phyloP scores from a whole-genome alignment of 2,888 invertebrate genomes.

The Caenorhabditis zanzibari region DNA sequence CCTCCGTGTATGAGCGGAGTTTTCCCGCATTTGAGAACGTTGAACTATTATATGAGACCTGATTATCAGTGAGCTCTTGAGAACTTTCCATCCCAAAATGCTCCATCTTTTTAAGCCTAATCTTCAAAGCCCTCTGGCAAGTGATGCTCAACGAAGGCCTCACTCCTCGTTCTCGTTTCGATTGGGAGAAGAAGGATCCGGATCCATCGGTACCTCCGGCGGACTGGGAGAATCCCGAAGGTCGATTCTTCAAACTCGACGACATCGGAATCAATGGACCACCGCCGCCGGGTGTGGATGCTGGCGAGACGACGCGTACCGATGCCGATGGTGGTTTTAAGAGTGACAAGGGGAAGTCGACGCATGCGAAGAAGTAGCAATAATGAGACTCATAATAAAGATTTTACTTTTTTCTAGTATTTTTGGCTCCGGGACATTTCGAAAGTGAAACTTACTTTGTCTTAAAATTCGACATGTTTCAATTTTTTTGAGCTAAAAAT shows the following conservation, averaged over 20 bases:
- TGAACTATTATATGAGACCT: slow-evolving; percentile 74
- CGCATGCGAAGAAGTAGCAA: slow-evolving; percentile 1
- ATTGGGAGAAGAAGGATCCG: slow-evolving; percentile 56
- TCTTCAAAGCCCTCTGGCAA: slow-evolving; percentile 56
- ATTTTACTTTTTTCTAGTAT: too few relatives aligned
- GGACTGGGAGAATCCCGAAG: slow-evolving; percentile 61
- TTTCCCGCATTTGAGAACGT: slow-evolving; percentile 67
- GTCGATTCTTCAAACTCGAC: slow-evolving; percentile 46
- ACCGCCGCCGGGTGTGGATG: slow-evolving; percentile 6
- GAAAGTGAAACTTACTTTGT: too few relatives aligned
- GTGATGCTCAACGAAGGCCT: slow-evolving; percentile 54
- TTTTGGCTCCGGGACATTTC: too few relatives aligned
- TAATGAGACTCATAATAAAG: background rate
- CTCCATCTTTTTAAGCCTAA: slow-evolving; percentile 38
- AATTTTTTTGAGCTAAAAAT: too few relatives aligned
- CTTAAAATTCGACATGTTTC: too few relatives aligned
- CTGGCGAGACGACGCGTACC: slow-evolving; percentile 19
- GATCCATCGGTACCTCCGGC: slow-evolving; percentile 48
- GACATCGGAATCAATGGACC: slow-evolving; percentile 49
- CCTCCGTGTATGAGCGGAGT: slow-evolving; percentile 57
- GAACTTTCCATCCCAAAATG: background rate
- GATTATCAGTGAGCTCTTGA: slow-evolving; percentile 67
- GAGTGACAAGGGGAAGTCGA: slow-evolving; percentile 30
- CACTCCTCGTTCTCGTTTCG: slow-evolving; percentile 37
- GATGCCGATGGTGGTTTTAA: slow-evolving; percentile 16